Evolutionary conservation across 92 coral and sea anemone species (phyloP), one percentile per base, ranked within the genome.

Genomic region (Diadumene lineata): DNA sequence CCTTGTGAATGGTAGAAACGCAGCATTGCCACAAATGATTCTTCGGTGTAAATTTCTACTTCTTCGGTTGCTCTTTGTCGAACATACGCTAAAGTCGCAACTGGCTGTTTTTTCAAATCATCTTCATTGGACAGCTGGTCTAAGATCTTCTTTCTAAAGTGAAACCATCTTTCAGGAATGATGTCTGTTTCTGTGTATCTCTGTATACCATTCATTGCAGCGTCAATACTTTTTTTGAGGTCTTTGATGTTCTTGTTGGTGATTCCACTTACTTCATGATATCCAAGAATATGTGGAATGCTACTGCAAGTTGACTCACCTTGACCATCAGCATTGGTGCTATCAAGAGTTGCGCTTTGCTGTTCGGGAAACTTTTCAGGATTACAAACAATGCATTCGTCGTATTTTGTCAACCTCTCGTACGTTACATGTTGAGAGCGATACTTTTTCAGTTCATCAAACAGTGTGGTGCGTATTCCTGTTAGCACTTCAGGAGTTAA

Each of bases 101-200:
- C 28, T 9, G 81, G 81, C 56, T 76, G 64, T 50, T 76, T 32
- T 18, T 24, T 17, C 16, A 56, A 17, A 19, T 10, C 56, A 0
- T 26, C 22, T 51, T 50, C 11, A 31, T 17, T 26, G 11, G 32
- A 43, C 2, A 43, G 60, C 61, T 21, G 22, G n/a, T n/a, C 21
- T 0, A 15, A 3, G 1, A 69, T 2, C 0, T 0, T 7, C 19
- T 66, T 34, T 30, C 74, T 34, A 26, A 76, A 50, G 0, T 18
- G 29, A 66, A 66, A 32, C 81, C 81, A 76, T 27, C 19, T 50
- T 9, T 50, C 51, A 43, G 81, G 81, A 66, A 76, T 76, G 10
- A 13, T 0, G 1, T 34, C 60, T 13, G 21, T 64, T 13, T 33
- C 25, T 50, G 80, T 53, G 2, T 4, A 11, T 15, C 11, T 21